These are phyloP conservation scores for Agrenia bidenticulata DNA, from an alignment of 2,888 invertebrate genomes.

Conservation along the genomic window DNA sequence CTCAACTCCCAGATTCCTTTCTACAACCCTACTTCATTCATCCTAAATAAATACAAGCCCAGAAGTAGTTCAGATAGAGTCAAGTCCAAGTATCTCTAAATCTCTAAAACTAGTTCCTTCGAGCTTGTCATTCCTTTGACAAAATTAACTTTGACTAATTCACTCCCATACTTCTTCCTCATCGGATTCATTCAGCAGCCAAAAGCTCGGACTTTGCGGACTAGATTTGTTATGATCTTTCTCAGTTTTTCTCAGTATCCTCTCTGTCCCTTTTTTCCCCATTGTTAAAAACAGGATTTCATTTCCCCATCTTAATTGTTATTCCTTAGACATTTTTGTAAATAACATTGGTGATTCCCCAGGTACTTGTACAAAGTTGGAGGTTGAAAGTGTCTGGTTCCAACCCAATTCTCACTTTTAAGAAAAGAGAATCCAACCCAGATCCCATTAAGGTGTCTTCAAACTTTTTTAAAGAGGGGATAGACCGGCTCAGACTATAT, in stretches of 20 bases:
- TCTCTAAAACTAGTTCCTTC: too few species aligned
- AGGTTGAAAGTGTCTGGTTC: constrained; percentile 4
- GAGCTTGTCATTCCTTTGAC: constrained; percentile 3
- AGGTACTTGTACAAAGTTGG: neutral
- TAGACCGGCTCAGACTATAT: constrained; percentile 1
- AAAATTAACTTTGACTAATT: constrained; percentile 8
- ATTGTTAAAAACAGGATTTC: neutral
- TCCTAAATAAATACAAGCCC: neutral
- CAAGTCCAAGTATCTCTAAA: too few species aligned
- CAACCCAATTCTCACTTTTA: constrained; percentile 21
- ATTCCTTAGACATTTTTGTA: constrained; percentile 9
- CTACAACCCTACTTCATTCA: constrained; percentile 1
- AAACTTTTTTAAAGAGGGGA: constrained; percentile 6
- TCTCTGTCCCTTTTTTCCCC: neutral
- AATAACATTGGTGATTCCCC: neutral
- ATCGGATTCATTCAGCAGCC: too few species aligned
- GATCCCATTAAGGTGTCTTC: constrained; percentile 7
- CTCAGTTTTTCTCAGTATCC: too few species aligned
- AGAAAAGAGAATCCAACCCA: constrained; percentile 5
- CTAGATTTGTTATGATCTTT: too few species aligned
- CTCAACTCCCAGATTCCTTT: constrained; percentile 6
- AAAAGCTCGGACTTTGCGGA: too few species aligned
- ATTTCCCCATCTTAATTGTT: constrained; percentile 10
- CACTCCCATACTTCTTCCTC: neutral
- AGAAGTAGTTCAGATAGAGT: too few species aligned